phyloP scores from a whole-genome alignment of 2,888 invertebrate species.

The Margaritifera margaritifera region DNA sequence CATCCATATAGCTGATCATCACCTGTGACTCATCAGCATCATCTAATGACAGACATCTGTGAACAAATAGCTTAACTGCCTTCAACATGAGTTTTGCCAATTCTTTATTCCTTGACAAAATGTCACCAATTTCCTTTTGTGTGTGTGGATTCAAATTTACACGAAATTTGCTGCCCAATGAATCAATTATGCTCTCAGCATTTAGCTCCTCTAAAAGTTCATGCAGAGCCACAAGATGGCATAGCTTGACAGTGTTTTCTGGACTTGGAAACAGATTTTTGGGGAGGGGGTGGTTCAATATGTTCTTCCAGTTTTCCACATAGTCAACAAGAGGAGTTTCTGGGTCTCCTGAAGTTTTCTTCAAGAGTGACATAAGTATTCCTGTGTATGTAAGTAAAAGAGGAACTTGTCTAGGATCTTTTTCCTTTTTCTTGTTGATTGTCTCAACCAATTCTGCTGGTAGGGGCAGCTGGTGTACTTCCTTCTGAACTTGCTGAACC shows the following conservation, averaged over 20 bases:
- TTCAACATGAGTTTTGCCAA: slow-evolving; percentile 20
- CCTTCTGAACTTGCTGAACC: slow-evolving; percentile 15
- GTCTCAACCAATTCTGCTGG: slow-evolving; percentile 20
- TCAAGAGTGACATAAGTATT: slow-evolving; percentile 38
- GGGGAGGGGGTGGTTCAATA: slow-evolving; percentile 20
- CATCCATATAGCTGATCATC: slow-evolving; percentile 27
- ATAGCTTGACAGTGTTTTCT: slow-evolving; percentile 28
- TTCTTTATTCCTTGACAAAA: slow-evolving; percentile 5
- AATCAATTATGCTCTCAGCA: slow-evolving; percentile 35
- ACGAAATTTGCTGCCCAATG: slow-evolving; percentile 25
- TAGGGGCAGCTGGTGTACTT: slow-evolving; percentile 27
- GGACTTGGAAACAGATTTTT: slow-evolving; percentile 34
- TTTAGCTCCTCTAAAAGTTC: slow-evolving; percentile 37
- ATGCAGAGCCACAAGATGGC: slow-evolving; percentile 39
- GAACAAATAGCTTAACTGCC: slow-evolving; percentile 36
- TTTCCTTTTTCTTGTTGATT: slow-evolving; percentile 20
- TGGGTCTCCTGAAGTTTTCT: slow-evolving; percentile 34
- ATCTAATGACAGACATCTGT: slow-evolving; percentile 33
- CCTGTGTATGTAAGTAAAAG: slow-evolving; percentile 35
- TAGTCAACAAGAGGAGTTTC: slow-evolving; percentile 33
- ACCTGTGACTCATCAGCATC: slow-evolving; percentile 16
- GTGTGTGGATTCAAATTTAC: slow-evolving; percentile 19
- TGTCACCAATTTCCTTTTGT: slow-evolving; percentile 10
- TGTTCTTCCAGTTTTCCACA: slow-evolving; percentile 25
- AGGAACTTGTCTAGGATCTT: slow-evolving; percentile 17